Conservation (phyloP, 2,113 vertebrate species). For the Pyxicephalus adspersus region DNA sequence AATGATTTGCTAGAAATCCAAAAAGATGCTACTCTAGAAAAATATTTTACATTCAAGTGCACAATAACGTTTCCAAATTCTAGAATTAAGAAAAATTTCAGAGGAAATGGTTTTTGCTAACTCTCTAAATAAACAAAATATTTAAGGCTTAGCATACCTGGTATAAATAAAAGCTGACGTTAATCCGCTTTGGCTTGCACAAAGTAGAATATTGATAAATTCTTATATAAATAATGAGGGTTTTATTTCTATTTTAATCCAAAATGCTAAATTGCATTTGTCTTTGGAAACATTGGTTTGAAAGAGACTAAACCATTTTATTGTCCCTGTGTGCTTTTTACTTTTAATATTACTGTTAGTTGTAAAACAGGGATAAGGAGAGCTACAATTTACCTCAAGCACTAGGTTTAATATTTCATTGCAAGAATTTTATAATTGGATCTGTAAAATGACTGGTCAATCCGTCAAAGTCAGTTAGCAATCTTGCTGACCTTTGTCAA, state of each 20-base stretch:
- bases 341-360: not conserved
- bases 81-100: too few relatives aligned
- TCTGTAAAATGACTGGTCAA: not conserved
- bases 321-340: not conserved
- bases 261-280: constrained; percentile 29
- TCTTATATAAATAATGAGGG: constrained; percentile 21
- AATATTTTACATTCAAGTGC: too few relatives aligned
- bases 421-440: not conserved
- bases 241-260: constrained; percentile 29
- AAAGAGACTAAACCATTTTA: not conserved
- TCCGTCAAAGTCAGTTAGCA: not conserved
- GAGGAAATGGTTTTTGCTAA: too few relatives aligned
- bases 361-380: constrained; percentile 22
- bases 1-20: too few relatives aligned
- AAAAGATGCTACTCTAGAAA: too few relatives aligned
- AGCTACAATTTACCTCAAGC: not conserved
- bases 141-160: constrained; percentile 5
- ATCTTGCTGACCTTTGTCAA: too few relatives aligned
- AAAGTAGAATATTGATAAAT: constrained; percentile 30
- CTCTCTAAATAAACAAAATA: not conserved
- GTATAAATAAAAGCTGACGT: not conserved
- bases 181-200: constrained; percentile 36
- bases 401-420: constrained; percentile 1
- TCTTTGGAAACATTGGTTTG: constrained; percentile 2
- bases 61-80: too few relatives aligned